Base-by-base conservation (phyloP, 53 echinoderm and acorn worm genomes). In the Arbacia lixula region DNA sequence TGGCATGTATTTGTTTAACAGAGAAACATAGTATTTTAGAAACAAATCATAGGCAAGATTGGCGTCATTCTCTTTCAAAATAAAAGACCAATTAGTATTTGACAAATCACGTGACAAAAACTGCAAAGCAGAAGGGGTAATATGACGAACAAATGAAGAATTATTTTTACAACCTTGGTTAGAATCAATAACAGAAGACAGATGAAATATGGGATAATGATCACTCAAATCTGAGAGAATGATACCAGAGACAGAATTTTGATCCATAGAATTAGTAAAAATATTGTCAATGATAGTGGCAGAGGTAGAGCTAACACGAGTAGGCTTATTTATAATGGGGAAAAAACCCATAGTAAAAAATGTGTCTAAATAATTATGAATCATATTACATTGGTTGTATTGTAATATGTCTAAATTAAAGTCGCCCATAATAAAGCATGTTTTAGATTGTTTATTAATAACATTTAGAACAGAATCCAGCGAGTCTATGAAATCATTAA, bases 211-310 rank as follows among this genome's bases (percentile, higher is more conserved):
- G 12, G 71, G 71, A 46, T 25, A 71, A 71, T 71, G 72, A 30
- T 71, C 72, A 50, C 72, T 49, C 10, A 71, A 24, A 21, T 71
- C 72, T 24, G 72, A 46, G 26, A 71, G 16, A 20, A n/a, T 30
- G 46, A 71, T 49, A 71, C 50, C 72, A 49, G 72, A 71, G 28
- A 71, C 0, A 14, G 26, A 9, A 17, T 1, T 10, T 6, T 46
- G 24, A 42, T 61, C 17, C 2, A 21, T 49, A 38, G 31, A 27
- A 50, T 82, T 82, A n/a, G 81, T 87, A 54, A 88, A 71, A 10
- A 88, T 88, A 57, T 88, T 83, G 35, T 88, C 83, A 61, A 88
- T 69, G 6, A 88, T 66, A 28, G 87, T 60, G 31, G 67, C 49
- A 14, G 65, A 65, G 26, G 66, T 51, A 10, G 25, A 30, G 36